Percentiles rank a stretch among this genome's conserved stretches.
Conservation (phyloP, 2,113 vertebrate species). For the Ochotona princeps region DNA sequence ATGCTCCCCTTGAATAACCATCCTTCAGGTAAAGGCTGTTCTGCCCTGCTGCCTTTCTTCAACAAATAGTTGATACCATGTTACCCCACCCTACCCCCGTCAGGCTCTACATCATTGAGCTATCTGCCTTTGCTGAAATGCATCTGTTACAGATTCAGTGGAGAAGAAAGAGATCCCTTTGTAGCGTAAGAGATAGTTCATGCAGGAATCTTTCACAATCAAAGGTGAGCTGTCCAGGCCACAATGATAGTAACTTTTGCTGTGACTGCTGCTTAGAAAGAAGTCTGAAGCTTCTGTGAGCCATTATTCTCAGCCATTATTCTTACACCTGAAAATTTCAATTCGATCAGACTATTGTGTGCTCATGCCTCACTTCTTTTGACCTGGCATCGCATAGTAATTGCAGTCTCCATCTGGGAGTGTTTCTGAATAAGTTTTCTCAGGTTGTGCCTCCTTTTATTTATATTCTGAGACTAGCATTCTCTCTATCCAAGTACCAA, state of each 20-base stretch:
- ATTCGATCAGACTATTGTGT: neutral
- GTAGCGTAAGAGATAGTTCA: neutral
- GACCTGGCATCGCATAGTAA: neutral
- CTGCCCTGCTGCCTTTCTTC: neutral
- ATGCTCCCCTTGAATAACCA: neutral
- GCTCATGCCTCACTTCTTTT: neutral
- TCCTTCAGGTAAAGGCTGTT: neutral
- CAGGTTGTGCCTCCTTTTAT: slow-evolving; percentile 48
- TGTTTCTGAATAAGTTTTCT: neutral
- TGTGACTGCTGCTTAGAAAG: neutral
- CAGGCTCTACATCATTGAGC: neutral
- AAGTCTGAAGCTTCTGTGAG: neutral
- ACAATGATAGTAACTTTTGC: neutral
- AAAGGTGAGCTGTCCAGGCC: neutral
- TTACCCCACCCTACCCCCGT: neutral
- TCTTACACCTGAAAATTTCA: neutral
- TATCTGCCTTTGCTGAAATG: neutral
- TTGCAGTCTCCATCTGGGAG: neutral
- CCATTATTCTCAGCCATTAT: too few species aligned
- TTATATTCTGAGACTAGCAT: slow-evolving; percentile 36
- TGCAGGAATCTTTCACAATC: neutral
- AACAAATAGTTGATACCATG: too few species aligned
- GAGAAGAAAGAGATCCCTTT: neutral
- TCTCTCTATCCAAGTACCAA: slow-evolving; percentile 24
- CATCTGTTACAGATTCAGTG: neutral